Percentiles rank a stretch among this genome's conserved stretches.
Conservation (phyloP, 2,888 invertebrate species). For the Camponotus fellah region DNA sequence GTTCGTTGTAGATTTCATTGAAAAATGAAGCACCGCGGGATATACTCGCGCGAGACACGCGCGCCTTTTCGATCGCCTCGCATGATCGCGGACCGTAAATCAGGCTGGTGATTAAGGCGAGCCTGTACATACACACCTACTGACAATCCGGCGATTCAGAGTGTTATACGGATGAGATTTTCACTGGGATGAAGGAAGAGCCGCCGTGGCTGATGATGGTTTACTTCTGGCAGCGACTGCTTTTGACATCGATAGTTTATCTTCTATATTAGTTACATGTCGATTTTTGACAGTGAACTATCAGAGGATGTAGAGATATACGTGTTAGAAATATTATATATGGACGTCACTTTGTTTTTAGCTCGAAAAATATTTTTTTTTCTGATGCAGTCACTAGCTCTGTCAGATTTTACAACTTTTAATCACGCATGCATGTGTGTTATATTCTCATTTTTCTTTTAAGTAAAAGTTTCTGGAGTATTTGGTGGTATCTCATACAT, state of each 20-base stretch:
- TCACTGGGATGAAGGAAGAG: conserved; percentile 36
- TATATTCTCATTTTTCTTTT: neutral
- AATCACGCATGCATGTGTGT: neutral
- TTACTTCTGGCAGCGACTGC: conserved; percentile 27
- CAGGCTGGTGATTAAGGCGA: conserved; percentile 70
- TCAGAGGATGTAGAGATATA: neutral
- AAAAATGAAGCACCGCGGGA: conserved; percentile 60
- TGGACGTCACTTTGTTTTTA: neutral
- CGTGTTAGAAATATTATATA: neutral
- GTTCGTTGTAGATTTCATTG: conserved; percentile 61
- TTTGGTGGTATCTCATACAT: neutral
- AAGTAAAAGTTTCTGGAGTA: neutral
- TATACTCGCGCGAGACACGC: conserved; percentile 63
- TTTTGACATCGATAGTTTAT: conserved; percentile 21
- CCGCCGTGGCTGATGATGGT: conserved; percentile 35
- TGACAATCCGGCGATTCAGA: conserved; percentile 70
- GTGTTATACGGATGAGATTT: conserved; percentile 52
- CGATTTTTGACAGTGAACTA: conserved; percentile 8
- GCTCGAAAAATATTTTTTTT: neutral
- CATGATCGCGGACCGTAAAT: conserved; percentile 71
- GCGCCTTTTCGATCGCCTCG: conserved; percentile 69
- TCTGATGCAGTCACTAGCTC: neutral
- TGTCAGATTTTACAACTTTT: neutral
- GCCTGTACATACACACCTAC: conserved; percentile 71
- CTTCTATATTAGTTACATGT: conserved; percentile 6